These are phyloP conservation scores for Agrypnus murinus DNA, from an alignment of 2,888 invertebrate species.

Conservation along the genomic window DNA sequence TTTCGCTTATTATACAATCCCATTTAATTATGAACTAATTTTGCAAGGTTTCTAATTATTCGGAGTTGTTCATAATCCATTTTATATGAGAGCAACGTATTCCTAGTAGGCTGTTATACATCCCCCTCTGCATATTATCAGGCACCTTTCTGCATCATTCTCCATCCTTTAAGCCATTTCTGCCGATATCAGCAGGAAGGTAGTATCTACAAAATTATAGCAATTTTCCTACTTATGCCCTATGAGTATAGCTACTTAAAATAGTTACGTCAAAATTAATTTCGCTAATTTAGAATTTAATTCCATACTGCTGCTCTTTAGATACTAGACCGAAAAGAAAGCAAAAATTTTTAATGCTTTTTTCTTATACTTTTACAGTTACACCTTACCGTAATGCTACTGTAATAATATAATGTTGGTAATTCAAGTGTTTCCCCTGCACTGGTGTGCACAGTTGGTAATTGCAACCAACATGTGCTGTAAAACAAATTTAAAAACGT, in stretches of 20 bases:
- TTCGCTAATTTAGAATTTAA: constrained; percentile 20
- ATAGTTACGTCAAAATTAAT: constrained; percentile 34
- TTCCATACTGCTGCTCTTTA: neutral
- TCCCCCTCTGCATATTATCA: constrained; percentile 49
- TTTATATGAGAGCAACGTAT: constrained; percentile 35
- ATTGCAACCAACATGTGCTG: constrained; percentile 35
- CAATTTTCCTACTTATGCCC: constrained; percentile 32
- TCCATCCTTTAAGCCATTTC: constrained; percentile 38
- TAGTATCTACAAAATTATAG: constrained; percentile 38
- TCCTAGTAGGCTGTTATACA: constrained; percentile 41
- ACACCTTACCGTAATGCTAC: neutral
- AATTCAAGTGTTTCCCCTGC: constrained; percentile 33
- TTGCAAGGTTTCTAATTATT: constrained; percentile 43
- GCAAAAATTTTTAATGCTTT: no score
- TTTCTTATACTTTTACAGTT: neutral
- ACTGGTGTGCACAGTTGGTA: constrained; percentile 34
- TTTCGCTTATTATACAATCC: constrained; percentile 39
- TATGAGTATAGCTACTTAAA: constrained; percentile 12
- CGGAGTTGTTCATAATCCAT: constrained; percentile 45
- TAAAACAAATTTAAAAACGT: constrained; percentile 47
- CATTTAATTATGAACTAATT: constrained; percentile 45
- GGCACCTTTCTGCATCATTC: constrained; percentile 40
- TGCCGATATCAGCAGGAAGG: constrained; percentile 27
- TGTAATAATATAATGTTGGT: constrained; percentile 12
- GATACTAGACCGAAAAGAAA: no score